A percentile compares a stretch with the other conserved stretches of the same genome.
These are phyloP conservation scores for Tautogolabrus adspersus DNA, from an alignment of 2,113 vertebrate genomes.

Conservation along the genomic window DNA sequence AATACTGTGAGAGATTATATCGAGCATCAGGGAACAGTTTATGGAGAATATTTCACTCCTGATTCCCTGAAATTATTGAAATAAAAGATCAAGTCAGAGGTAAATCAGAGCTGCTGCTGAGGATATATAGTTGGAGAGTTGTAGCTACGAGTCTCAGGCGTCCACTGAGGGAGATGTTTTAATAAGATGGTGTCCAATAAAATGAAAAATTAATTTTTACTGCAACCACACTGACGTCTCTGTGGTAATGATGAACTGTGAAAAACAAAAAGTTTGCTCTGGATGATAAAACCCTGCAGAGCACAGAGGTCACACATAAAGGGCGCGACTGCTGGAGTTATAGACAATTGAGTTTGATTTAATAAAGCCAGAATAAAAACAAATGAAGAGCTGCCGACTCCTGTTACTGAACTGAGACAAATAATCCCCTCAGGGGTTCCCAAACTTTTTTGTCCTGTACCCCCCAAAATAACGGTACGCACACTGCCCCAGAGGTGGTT, in stretches of 20 bases:
- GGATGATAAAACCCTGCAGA: background rate
- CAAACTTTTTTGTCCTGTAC: too few species aligned
- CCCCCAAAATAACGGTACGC: too few species aligned
- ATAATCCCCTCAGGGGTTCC: too few species aligned
- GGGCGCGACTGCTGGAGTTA: too few species aligned
- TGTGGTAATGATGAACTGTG: background rate
- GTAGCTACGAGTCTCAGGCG: background rate
- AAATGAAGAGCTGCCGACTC: too few species aligned
- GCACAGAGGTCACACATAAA: too few species aligned
- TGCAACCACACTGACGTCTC: background rate
- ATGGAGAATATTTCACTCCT: conserved; percentile 16
- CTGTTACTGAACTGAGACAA: background rate
- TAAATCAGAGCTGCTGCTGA: background rate
- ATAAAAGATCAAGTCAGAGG: background rate
- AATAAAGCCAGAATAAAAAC: too few species aligned
- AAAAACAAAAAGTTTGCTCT: background rate
- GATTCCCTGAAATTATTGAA: background rate
- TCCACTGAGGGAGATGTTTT: conserved; percentile 3
- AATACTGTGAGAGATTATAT: conserved; percentile 53
- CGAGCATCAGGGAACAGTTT: conserved; percentile 46
- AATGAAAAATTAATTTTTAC: background rate
- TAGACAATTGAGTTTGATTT: too few species aligned
- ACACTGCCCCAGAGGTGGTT: too few species aligned
- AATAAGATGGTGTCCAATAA: background rate
- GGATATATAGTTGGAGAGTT: background rate